Conservation (phyloP, 2,797 vertebrate genomes). For the Phaenicophaeus curvirostris region DNA sequence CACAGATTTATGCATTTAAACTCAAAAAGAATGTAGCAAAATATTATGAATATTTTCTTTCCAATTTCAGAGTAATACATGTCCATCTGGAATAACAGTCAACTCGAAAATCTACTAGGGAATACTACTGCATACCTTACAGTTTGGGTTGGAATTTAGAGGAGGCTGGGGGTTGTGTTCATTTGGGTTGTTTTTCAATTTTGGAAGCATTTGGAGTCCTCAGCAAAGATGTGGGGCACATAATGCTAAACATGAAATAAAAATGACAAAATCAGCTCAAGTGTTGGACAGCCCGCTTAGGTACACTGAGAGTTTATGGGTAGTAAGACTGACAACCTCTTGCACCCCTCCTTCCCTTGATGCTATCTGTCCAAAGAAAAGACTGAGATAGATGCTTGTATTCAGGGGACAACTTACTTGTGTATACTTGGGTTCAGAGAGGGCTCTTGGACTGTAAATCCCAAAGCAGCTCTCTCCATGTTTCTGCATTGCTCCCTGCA, state of each 20-base stretch:
- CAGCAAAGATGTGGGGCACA: background rate
- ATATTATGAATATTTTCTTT: background rate
- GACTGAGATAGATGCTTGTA: background rate
- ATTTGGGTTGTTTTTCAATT: fast-evolving
- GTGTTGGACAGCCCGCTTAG: background rate
- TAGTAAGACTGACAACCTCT: background rate
- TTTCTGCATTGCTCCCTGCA: background rate
- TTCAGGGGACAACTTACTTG: background rate
- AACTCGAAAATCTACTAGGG: background rate
- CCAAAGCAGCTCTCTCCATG: background rate
- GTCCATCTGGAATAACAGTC: background rate
- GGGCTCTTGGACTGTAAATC: background rate
- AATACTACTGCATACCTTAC: background rate
- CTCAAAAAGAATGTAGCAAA: background rate
- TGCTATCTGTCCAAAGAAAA: background rate
- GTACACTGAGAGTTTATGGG: background rate
- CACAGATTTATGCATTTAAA: background rate
- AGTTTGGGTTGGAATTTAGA: background rate
- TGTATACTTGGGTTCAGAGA: background rate
- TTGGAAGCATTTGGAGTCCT: background rate
- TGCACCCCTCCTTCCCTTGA: background rate
- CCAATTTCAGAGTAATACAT: background rate
- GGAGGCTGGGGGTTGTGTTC: fast-evolving
- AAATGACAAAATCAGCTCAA: background rate
- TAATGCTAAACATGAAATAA: background rate